Percentiles rank a stretch among this genome's conserved stretches.
These are phyloP conservation scores for Aphaenogaster floridana DNA, from an alignment of 1,140 invertebrate genomes.

Conservation along the genomic window DNA sequence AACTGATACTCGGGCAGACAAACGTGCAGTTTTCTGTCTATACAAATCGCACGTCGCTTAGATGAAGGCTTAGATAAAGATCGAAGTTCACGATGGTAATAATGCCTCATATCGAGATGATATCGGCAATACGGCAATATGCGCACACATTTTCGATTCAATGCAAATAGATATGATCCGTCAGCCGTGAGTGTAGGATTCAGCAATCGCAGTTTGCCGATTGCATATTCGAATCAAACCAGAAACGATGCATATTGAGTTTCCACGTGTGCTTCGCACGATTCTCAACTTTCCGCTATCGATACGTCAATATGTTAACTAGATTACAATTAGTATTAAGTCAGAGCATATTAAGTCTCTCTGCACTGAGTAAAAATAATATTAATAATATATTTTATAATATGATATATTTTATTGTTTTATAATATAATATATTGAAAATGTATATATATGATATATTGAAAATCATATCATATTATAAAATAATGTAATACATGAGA, in stretches of 20 bases:
- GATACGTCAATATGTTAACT: neutral
- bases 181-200: neutral
- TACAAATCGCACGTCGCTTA: neutral
- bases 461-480: neutral
- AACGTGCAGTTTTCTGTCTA: conserved; percentile 39
- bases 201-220: conserved; percentile 1
- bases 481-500: conserved; percentile 4
- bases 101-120: neutral
- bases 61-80: neutral
- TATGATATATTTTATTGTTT: too few relatives aligned
- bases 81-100: conserved; percentile 42
- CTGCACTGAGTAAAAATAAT: neutral
- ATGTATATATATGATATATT: too few relatives aligned
- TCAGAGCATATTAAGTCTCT: neutral
- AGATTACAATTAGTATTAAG: neutral
- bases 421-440: too few relatives aligned
- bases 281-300: neutral
- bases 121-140: neutral
- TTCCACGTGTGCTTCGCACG: neutral
- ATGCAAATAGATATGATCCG: conserved; percentile 17
- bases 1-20: neutral
- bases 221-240: conserved; percentile 6
- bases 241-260: conserved; percentile 16
- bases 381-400: too few relatives aligned
- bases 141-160: neutral